These are phyloP conservation scores for Tenthredo notha DNA, from an alignment of 2,888 invertebrate species.

Conservation along the genomic window DNA sequence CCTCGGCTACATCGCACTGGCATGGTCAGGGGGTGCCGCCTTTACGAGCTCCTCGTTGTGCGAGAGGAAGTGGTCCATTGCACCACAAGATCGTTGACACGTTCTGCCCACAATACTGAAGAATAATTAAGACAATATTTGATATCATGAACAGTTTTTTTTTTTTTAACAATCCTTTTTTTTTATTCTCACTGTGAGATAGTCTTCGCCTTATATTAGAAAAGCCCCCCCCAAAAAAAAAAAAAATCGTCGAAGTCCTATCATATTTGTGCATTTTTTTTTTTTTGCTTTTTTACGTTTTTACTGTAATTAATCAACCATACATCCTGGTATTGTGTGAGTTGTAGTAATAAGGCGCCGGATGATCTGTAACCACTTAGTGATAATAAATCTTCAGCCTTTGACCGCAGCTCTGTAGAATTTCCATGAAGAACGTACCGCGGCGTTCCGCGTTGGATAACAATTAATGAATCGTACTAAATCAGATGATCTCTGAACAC, in stretches of 20 bases:
- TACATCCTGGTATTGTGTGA: no score
- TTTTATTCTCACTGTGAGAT: no score
- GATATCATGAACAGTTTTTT: no score
- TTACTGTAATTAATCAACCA: background rate
- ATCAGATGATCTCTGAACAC: conserved; percentile 30
- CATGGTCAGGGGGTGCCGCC: conserved; percentile 58
- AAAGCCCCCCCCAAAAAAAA: no score
- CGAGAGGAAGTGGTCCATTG: background rate
- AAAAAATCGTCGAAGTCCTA: no score
- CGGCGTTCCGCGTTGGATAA: background rate
- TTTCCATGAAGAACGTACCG: conserved; percentile 53
- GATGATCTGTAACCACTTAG: conserved; percentile 3
- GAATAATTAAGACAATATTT: no score
- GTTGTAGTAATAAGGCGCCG: background rate
- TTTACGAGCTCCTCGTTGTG: conserved; percentile 56
- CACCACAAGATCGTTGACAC: background rate
- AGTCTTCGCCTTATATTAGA: no score
- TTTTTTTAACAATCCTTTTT: no score
- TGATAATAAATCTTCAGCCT: conserved; percentile 62
- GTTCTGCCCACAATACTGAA: no score
- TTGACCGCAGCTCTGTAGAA: conserved; percentile 59
- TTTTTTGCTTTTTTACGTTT: background rate
- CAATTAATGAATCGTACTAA: conserved; percentile 39
- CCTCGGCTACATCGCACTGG: conserved; percentile 57
- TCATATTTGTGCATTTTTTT: background rate